Evolutionary conservation across 2,888 invertebrate species (phyloP), one percentile per base, ranked within the genome.

Genomic region (Ophraella communa): DNA sequence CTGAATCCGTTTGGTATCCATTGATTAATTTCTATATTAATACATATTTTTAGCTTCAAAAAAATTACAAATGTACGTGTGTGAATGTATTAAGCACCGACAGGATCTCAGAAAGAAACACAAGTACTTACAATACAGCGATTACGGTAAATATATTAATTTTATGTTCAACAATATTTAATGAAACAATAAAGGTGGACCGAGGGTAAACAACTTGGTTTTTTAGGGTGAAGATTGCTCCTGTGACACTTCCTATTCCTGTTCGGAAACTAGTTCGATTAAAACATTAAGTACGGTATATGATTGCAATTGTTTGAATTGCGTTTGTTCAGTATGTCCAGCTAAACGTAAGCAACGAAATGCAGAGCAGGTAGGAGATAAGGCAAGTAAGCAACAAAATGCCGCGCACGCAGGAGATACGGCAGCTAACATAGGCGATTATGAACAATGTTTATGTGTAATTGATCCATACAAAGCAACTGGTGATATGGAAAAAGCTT

Each of bases 141-240:
- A n/a, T n/a, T n/a, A n/a, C n/a, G n/a, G n/a, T n/a, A n/a, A n/a
- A n/a, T n/a, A n/a, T n/a, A n/a, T n/a, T n/a, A n/a, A n/a, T n/a
- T n/a, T n/a, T n/a, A n/a, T n/a, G n/a, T n/a, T n/a, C n/a, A n/a
- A n/a, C n/a, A n/a, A n/a, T n/a, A n/a, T n/a, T n/a, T n/a, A n/a
- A n/a, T n/a, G n/a, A n/a, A n/a, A n/a, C n/a, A n/a, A n/a, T n/a
- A n/a, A n/a, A n/a, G n/a, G n/a, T n/a, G n/a, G n/a, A n/a, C n/a
- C n/a, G n/a, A n/a, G n/a, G n/a, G n/a, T n/a, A n/a, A n/a, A n/a
- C n/a, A n/a, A n/a, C 11, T 30, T 7, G 17, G 14, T 21, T 21
- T 51, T 51, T 24, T 27, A 51, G 49, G 49, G 8, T 7, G 49
- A 51, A 17, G 27, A 51, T 5, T 27, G 49, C 14, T 51, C 49